These are phyloP conservation scores for Agriopis marginaria DNA, from an alignment of 2,888 invertebrate genomes.

Conservation along the genomic window DNA sequence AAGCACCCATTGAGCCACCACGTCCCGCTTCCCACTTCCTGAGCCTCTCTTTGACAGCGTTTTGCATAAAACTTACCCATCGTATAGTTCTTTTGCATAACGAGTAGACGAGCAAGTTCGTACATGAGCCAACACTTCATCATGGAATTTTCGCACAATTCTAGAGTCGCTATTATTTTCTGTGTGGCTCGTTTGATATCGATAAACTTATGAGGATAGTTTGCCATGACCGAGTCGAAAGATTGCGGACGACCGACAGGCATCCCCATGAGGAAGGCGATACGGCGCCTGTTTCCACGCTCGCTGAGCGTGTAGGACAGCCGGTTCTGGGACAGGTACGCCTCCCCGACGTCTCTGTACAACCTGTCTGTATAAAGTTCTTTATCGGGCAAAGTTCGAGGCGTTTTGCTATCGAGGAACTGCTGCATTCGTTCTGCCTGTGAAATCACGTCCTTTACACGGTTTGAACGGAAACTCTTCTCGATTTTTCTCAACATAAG, in stretches of 20 bases:
- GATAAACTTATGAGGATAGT: constrained; percentile 77
- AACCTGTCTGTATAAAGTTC: constrained; percentile 74
- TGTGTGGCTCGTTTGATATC: constrained; percentile 73
- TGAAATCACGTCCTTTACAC: constrained; percentile 73
- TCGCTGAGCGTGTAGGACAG: constrained; percentile 78
- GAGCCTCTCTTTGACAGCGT: constrained; percentile 76
- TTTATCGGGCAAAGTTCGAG: constrained; percentile 75
- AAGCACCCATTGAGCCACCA: constrained; percentile 82
- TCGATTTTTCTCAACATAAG: constrained; percentile 70
- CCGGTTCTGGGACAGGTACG: constrained; percentile 74
- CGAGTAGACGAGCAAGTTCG: constrained; percentile 72
- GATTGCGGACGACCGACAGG: constrained; percentile 74
- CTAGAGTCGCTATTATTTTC: constrained; percentile 66
- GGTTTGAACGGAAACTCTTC: constrained; percentile 66
- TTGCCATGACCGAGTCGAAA: constrained; percentile 80
- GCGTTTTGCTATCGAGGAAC: constrained; percentile 75
- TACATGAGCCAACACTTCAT: constrained; percentile 83
- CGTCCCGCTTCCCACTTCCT: constrained; percentile 66
- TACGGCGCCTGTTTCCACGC: constrained; percentile 75
- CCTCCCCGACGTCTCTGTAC: constrained; percentile 77
- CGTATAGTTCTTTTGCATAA: constrained; percentile 77
- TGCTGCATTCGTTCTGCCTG: constrained; percentile 79
- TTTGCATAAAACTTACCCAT: constrained; percentile 79
- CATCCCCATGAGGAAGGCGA: constrained; percentile 80
- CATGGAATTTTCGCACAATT: constrained; percentile 80